phyloP scores from a whole-genome alignment of 2,113 vertebrate genomes.

The Struthio camelus region DNA sequence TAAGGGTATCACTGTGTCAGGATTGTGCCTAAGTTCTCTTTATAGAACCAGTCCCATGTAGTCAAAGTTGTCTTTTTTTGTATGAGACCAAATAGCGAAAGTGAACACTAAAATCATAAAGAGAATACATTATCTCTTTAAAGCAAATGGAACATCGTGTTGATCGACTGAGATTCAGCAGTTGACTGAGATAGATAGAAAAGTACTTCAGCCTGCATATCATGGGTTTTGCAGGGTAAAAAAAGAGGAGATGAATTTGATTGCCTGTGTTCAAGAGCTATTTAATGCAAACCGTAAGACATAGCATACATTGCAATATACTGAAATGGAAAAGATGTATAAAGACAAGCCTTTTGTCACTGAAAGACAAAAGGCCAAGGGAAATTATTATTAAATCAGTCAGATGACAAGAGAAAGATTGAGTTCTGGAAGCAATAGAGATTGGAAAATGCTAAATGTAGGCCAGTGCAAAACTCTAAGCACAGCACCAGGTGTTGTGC shows the following conservation, averaged over 20 bases:
- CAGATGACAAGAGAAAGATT: constrained; percentile 9
- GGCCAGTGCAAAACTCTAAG: not conserved
- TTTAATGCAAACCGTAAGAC: not conserved
- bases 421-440: not conserved
- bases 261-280: not conserved
- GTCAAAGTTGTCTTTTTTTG: not conserved
- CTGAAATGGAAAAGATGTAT: not conserved
- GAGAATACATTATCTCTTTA: not conserved
- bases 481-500: not conserved
- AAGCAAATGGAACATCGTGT: not conserved
- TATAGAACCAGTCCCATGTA: not conserved
- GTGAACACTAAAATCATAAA: not conserved
- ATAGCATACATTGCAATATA: not conserved
- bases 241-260: not conserved
- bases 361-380: constrained; percentile 21
- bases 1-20: not conserved
- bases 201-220: not conserved
- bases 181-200: not conserved
- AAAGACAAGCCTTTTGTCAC: not conserved
- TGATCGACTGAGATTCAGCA: not conserved
- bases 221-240: not conserved
- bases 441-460: not conserved
- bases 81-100: not conserved
- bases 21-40: not conserved
- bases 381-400: constrained; percentile 16